Base-by-base conservation (phyloP, 2,888 invertebrate species). In the Germaria angustata region DNA sequence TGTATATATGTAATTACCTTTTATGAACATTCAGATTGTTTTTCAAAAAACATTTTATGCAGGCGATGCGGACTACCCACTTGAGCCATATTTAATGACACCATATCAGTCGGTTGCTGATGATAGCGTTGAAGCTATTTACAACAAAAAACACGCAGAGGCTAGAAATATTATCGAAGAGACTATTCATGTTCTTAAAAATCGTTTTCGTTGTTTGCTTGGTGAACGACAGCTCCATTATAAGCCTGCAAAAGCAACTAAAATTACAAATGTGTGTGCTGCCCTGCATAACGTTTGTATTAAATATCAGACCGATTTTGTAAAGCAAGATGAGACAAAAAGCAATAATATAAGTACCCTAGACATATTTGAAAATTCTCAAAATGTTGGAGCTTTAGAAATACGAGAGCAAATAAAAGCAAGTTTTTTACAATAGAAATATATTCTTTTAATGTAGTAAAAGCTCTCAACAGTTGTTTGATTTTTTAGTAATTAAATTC, bases 371-470 rank as follows among this genome's bases (percentile, higher is more conserved):
- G 15, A 61, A 39, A 41, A 15, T 24, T 22, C 8, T 8, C 24
- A 39, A n/a, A 61, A 41, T n/a, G 2, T 41, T 41, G 41, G 6
- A 15, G 41, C 59, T 41, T 8, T 13, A 2, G 41, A 39, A 61
- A 24, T 41, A 15, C n/a, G 41, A 17, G 59, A 61, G n/a, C 59
- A 61, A 61, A 61, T 61, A 24, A 61, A 61, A 61, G 1, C 8
- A 36, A 61, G 24, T 61, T 28, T 41, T 44, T 61, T 20, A 0
- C 13, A 20, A 17, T 44, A 36, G 36, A 34, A 57, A 4, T 13
- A 20, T 4, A 5, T 28, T 28, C 20, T 20, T 46, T 20, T 11
- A 39, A 36, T 36, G 7, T 28, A n/a, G n/a, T n/a, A n/a, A n/a
- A n/a, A n/a, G n/a, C n/a, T n/a, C n/a, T n/a, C n/a, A n/a, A n/a